Conservation (phyloP, 1,140 invertebrate species). For the Rhopalosiphum padi region DNA sequence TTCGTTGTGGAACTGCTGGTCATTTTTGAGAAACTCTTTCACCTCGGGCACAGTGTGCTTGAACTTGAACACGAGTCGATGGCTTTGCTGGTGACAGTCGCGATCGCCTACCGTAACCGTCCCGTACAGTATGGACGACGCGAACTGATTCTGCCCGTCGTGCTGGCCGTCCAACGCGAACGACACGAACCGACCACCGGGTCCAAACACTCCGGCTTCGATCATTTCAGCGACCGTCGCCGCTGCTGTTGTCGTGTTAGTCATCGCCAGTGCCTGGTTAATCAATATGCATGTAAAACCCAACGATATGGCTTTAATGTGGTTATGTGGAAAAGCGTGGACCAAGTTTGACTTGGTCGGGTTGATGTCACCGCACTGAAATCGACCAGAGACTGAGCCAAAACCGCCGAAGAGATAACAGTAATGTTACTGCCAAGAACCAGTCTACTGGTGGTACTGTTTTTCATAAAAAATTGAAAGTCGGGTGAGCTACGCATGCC, state of each 20-base stretch:
- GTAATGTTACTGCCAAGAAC: background rate
- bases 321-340: background rate
- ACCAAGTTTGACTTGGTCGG: background rate
- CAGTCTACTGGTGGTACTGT: too few relatives aligned
- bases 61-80: slow-evolving; percentile 20
- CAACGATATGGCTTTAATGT: background rate
- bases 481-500: background rate
- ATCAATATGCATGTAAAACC: background rate
- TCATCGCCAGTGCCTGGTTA: background rate
- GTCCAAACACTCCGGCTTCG: slow-evolving; percentile 4
- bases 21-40: background rate
- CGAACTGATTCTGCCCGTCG: slow-evolving; percentile 40
- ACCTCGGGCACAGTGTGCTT: background rate
- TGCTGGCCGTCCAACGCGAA: background rate
- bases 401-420: background rate
- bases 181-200: background rate
- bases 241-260: background rate
- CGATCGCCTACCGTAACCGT: background rate
- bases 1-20: slow-evolving; percentile 52
- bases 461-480: background rate
- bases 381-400: background rate
- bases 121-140: slow-evolving; percentile 26
- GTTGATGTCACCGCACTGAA: background rate
- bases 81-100: background rate
- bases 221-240: background rate